A percentile compares a stretch with the other conserved stretches of the same genome.
These are phyloP conservation scores for Monochamus alternatus DNA, from an alignment of 2,888 invertebrate genomes.

Conservation along the genomic window DNA sequence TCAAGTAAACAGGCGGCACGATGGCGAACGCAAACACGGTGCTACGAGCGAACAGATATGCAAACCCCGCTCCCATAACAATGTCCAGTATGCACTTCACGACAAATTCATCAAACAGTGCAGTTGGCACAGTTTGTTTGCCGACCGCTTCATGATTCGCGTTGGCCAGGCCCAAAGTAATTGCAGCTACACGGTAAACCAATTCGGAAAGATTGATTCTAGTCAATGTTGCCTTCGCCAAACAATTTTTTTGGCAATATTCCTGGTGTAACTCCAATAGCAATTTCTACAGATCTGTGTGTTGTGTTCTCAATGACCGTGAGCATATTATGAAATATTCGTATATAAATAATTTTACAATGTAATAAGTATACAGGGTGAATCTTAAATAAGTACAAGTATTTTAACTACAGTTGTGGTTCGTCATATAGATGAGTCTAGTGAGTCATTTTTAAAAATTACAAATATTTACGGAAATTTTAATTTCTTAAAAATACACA, in stretches of 20 bases:
- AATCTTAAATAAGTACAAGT: no score
- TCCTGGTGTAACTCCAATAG: neutral
- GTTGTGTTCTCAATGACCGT: no score
- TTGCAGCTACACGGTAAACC: slow-evolving; percentile 49
- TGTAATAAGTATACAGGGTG: no score
- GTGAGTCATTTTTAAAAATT: no score
- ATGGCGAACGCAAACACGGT: slow-evolving; percentile 54
- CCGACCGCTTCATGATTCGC: slow-evolving; percentile 59
- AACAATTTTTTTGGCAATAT: neutral
- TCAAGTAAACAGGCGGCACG: slow-evolving; percentile 39
- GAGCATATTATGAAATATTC: no score
- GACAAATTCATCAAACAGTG: slow-evolving; percentile 62
- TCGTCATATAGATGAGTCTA: no score
- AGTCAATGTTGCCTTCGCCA: neutral
- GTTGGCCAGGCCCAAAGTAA: slow-evolving; percentile 51
- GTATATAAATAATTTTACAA: no score
- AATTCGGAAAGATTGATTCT: slow-evolving; percentile 51
- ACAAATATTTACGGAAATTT: no score
- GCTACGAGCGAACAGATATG: slow-evolving; percentile 55
- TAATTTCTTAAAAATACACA: no score
- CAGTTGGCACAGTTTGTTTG: slow-evolving; percentile 63
- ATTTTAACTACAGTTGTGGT: no score
- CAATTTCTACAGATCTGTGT: neutral
- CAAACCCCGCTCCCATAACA: slow-evolving; percentile 59
- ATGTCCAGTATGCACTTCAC: slow-evolving; percentile 60